These are phyloP conservation scores for Mercenaria mercenaria DNA, from an alignment of 1,140 invertebrate genomes.

Conservation along the genomic window DNA sequence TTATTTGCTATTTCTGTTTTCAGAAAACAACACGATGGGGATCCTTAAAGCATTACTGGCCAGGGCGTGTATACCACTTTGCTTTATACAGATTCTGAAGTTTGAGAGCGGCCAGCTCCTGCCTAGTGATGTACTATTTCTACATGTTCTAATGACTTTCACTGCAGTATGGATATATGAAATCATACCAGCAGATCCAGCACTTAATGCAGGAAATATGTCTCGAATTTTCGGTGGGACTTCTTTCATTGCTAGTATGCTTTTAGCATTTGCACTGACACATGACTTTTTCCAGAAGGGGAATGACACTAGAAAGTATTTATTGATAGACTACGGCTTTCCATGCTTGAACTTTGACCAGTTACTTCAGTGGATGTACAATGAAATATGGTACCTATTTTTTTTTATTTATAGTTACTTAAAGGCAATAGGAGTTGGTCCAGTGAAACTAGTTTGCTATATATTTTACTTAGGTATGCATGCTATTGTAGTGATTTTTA, in stretches of 20 bases:
- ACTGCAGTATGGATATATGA: not conserved
- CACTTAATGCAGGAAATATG: not conserved
- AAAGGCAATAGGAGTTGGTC: not conserved
- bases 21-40: no score
- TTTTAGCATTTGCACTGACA: not conserved
- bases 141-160: not conserved
- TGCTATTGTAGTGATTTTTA: not conserved
- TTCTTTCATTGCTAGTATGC: not conserved
- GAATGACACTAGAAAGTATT: not conserved
- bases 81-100: not conserved
- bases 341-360: not conserved
- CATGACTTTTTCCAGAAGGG: not conserved
- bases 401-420: constrained; percentile 5
- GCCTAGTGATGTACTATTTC: not conserved
- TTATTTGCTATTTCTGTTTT: no score
- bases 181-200: not conserved
- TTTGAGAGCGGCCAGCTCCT: not conserved
- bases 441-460: not conserved
- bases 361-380: not conserved
- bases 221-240: not conserved
- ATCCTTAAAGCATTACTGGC: not conserved
- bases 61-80: constrained; percentile 1
- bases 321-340: not conserved
- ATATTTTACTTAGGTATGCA: not conserved
- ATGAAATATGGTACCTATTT: not conserved